phyloP scores from a whole-genome alignment of 2,113 vertebrate species.

The Apteryx mantelli region DNA sequence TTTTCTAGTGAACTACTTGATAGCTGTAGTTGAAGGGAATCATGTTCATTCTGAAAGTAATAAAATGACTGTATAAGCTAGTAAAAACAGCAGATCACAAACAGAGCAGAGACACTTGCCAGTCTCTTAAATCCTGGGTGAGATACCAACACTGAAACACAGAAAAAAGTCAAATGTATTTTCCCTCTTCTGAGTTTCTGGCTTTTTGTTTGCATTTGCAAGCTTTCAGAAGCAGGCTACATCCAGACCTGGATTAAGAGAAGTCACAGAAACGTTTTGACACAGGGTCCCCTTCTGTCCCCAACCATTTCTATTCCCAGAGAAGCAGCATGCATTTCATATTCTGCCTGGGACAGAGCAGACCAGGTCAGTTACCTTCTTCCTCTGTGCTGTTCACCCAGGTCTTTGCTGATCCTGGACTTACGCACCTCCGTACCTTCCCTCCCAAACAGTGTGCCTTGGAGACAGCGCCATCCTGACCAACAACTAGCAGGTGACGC shows the following conservation, averaged over 20 bases:
- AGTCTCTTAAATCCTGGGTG: background rate
- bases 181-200: background rate
- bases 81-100: background rate
- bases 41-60: background rate
- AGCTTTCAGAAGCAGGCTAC: background rate
- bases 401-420: background rate
- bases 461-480: background rate
- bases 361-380: background rate
- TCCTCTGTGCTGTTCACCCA: background rate
- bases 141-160: background rate
- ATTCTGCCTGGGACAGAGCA: background rate
- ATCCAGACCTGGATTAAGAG: background rate
- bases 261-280: background rate
- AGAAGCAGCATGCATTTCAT: background rate
- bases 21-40: background rate
- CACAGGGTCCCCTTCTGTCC: background rate
- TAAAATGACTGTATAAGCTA: background rate
- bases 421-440: rapidly evolving
- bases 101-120: background rate
- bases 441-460: background rate
- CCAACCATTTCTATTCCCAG: background rate
- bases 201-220: background rate
- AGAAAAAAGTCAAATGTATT: background rate
- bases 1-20: background rate
- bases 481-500: background rate